Evolutionary conservation across 2,888 invertebrate species (phyloP).

Genomic region (Dusona sp.): DNA sequence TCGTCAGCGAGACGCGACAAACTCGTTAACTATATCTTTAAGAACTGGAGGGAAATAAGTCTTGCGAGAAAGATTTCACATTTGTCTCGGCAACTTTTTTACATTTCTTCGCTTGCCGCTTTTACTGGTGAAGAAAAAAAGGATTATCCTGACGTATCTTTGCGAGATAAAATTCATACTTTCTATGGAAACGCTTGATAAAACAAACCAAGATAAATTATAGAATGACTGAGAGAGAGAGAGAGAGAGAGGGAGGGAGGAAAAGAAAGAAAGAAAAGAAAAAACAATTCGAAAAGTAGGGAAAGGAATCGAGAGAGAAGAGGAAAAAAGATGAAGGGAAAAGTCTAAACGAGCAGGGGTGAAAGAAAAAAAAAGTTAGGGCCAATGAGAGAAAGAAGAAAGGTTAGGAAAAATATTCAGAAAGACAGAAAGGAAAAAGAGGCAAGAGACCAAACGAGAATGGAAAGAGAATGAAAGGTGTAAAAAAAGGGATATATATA

Average conservation of each 20-base stretch:
- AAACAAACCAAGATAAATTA: background rate
- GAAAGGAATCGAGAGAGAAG: background rate
- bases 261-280: too few species aligned
- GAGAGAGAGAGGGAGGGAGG: background rate
- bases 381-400: background rate
- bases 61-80: slow-evolving; percentile 62
- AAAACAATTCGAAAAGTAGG: background rate
- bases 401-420: too few species aligned
- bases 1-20: slow-evolving; percentile 60
- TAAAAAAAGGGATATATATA: too few species aligned
- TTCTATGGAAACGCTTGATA: slow-evolving; percentile 39
- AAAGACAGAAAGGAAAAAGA: background rate
- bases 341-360: background rate
- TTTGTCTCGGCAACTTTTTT: slow-evolving; percentile 34
- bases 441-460: background rate
- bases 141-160: slow-evolving; percentile 14
- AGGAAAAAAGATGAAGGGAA: background rate
- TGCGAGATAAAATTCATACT: slow-evolving; percentile 48
- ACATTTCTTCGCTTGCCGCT: slow-evolving; percentile 34
- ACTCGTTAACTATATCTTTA: slow-evolving; percentile 56
- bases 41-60: slow-evolving; percentile 47
- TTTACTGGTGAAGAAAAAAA: slow-evolving; percentile 28
- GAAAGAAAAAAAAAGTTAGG: background rate
- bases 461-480: background rate
- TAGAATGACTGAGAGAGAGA: background rate